Evolutionary conservation across 2,888 invertebrate species (phyloP), one percentile per base, ranked within the genome.

Genomic region (Eristalis pertinax): DNA sequence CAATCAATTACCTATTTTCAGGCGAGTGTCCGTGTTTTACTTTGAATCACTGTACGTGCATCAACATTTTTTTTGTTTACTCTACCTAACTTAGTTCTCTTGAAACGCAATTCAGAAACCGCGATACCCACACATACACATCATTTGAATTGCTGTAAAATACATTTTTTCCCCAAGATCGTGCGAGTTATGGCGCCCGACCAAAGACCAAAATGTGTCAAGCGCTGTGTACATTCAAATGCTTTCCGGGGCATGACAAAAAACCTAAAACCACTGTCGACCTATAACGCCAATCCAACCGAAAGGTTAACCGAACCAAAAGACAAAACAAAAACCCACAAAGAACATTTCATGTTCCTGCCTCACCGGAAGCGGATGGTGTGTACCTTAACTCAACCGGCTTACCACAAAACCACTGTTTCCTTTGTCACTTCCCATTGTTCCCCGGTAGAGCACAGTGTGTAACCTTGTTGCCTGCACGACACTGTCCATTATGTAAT

Each of bases 401-500:
- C 50, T 50, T 19, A 50, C 19, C 35, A 22, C 38, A 70, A 70
- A 70, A 41, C 60, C 13, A 19, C 38, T 35, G 19, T 79, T 62
- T 60, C n/a, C 35, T 56, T 41, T 62, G 11, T 58, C 41, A 70
- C 70, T 62, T 65, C 41, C 41, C 58, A 72, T 72, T 72, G 22
- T 79, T 58, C 32, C 19, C 60, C 22, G 26, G 32, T 32, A 35
- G 2, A 64, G 64, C 63, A 64, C 56, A 56, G 13, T 38, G 38
- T 50, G 50, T 60, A 62, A 76, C 73, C 68, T 83, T 83, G 63
- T 32, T 68, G 58, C 41, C 38, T 38, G 11, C 41, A 73, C 62
- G 41, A 35, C 69, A 78, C 35, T 58, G 24, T 68, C 43, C 83
- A 78, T 84, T 78, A 84, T 84, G 78, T 78, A 78, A 78, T 84